Evolutionary conservation across 2,797 vertebrate species (phyloP).

Genomic region (Agapornis canus): DNA sequence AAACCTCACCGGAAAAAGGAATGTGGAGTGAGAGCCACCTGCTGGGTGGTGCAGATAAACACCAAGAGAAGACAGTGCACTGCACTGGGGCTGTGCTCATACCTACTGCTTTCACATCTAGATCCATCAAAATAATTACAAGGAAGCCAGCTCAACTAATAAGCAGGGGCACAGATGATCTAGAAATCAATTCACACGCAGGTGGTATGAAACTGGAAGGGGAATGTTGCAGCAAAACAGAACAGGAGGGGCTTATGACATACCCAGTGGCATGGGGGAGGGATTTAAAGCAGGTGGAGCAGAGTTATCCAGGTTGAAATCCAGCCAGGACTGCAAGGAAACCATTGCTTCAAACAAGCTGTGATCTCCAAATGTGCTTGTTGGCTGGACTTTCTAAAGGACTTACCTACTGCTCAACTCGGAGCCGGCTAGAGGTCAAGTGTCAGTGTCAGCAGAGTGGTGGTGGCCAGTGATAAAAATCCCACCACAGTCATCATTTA

Average conservation of each 20-base stretch:
- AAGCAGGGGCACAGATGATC: neutral
- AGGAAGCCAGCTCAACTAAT: neutral
- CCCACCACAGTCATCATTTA: neutral
- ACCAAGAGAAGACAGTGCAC: neutral
- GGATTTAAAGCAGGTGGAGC: neutral
- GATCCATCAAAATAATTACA: neutral
- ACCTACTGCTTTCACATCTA: neutral
- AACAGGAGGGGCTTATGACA: neutral
- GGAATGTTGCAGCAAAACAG: accelerated
- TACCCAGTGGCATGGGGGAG: neutral
- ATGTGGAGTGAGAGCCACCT: neutral
- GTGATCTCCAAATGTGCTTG: neutral
- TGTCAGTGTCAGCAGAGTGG: neutral
- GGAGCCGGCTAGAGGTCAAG: neutral
- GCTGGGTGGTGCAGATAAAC: neutral
- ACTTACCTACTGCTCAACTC: neutral
- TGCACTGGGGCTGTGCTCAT: neutral
- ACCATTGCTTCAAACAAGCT: neutral
- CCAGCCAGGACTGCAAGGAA: neutral
- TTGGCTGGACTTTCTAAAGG: neutral
- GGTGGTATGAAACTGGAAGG: neutral
- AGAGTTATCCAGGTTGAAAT: neutral
- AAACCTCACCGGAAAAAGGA: neutral
- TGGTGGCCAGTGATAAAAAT: neutral
- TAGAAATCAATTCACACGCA: neutral